Base-by-base conservation (phyloP, 1,140 invertebrate genomes). In the Drosophila busckii region DNA sequence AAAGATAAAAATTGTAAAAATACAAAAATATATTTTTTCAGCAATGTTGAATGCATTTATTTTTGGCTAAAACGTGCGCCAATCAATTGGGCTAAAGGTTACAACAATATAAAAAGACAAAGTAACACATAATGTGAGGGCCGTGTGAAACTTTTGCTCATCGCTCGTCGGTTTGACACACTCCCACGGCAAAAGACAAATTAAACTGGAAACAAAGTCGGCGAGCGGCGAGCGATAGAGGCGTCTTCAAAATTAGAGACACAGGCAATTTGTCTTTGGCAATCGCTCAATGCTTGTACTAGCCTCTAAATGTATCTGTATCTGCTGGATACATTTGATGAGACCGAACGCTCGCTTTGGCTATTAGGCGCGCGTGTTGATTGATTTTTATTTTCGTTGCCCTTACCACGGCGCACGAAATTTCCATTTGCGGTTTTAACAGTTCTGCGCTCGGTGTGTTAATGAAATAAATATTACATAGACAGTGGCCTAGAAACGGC, bases 241-340 rank as follows among this genome's bases (percentile, higher is more conserved):
- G 54, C 54, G 59, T 82, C 75, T 82, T 73, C n/a, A 66, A 80
- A 80, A 80, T 75, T 80, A 75, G 75, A 82, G 76, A 75, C 73
- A 73, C 53, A 69, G 67, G 68, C 75, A 80, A 80, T 80, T 80
- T 80, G 75, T 80, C 75, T 80, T 78, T 71, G 63, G 73, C 68
- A 82, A 78, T 67, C 56, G 63, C 49, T 67, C 46, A 59, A 55
- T 60, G 34, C 20, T 59, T 45, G 25, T 32, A 58, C 42, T 15
- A 29, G 20, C 26, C 45, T 52, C 25, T 13, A 68, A 48, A 50
- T 19, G 62, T 80, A 80, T 73, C 73, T 19, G 62, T 80, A 80
- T 73, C 73, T 80, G 56, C 38, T 54, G 73, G 73, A 80, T 80
- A 80, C 75, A 80, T 82, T 82, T 82, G 62, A 53, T 56, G 38